Conservation (phyloP, 2,888 invertebrate genomes). For the Cephus spinipes region DNA sequence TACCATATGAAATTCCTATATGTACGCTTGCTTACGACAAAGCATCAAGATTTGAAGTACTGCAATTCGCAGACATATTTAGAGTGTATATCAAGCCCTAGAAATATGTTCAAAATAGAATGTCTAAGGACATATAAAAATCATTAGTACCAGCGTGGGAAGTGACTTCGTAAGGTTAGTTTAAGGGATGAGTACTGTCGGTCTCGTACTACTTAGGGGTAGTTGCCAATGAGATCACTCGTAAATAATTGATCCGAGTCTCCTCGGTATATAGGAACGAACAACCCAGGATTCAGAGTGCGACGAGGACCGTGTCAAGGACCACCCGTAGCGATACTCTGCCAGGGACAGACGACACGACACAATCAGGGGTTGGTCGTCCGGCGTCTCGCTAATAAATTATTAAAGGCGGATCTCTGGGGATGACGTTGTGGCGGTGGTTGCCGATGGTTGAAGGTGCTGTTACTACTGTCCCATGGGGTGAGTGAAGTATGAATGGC, state of each 20-base stretch:
- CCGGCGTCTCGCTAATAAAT: conserved; percentile 62
- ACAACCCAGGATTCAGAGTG: conserved; percentile 44
- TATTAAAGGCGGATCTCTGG: conserved; percentile 65
- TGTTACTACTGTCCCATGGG: background rate
- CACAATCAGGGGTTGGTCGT: conserved; percentile 52
- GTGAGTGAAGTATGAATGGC: background rate
- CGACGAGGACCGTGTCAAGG: conserved; percentile 56
- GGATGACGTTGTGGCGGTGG: conserved; percentile 52
- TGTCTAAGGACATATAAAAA: background rate
- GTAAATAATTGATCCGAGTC: conserved; percentile 59
- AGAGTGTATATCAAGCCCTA: no score
- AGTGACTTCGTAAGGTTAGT: background rate
- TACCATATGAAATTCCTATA: no score
- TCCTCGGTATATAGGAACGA: conserved; percentile 55
- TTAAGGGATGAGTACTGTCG: background rate
- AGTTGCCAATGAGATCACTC: background rate
- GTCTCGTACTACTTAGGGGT: background rate
- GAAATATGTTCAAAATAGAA: background rate
- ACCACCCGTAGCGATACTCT: conserved; percentile 62
- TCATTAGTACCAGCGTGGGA: background rate
- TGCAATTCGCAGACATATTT: no score
- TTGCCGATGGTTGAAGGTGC: conserved; percentile 13
- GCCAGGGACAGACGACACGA: conserved; percentile 63
- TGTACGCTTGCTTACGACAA: background rate
- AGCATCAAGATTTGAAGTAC: background rate